Conservation (phyloP, 2,113 vertebrate species). For the Promerops cafer region DNA sequence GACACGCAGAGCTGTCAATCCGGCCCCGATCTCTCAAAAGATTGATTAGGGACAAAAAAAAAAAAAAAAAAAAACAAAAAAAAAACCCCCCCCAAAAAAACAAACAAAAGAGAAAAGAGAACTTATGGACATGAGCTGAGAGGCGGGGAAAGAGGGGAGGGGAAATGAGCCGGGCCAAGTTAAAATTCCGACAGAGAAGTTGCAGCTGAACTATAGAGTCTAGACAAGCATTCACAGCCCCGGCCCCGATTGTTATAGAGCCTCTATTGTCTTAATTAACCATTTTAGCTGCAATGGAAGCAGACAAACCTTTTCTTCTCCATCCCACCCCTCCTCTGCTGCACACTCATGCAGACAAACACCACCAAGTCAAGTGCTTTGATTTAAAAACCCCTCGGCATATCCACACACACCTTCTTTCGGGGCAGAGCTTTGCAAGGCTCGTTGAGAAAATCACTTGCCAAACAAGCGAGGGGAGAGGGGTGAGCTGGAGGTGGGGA, state of each 20-base stretch:
- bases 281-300: slow-evolving; percentile 46
- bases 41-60: slow-evolving; percentile 40
- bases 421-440: not conserved
- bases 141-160: slow-evolving; percentile 42
- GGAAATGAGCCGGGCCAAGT: slow-evolving; percentile 36
- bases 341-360: slow-evolving; percentile 38
- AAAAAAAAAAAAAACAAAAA: not conserved
- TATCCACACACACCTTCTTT: not conserved
- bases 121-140: slow-evolving; percentile 52
- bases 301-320: slow-evolving; percentile 67
- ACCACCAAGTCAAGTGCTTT: slow-evolving; percentile 50
- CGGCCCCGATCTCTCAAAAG: slow-evolving; percentile 24
- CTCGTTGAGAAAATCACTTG: slow-evolving; percentile 18
- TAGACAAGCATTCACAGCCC: slow-evolving; percentile 66
- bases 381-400: slow-evolving; percentile 1
- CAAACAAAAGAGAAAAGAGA: slow-evolving; percentile 46
- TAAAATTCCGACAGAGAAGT: slow-evolving; percentile 70
- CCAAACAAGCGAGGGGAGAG: not conserved
- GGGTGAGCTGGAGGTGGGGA: not conserved
- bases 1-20: slow-evolving; percentile 44
- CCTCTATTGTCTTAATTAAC: slow-evolving; percentile 73
- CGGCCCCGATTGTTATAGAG: slow-evolving; percentile 34
- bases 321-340: not conserved
- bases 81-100: slow-evolving; percentile 35
- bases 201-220: slow-evolving; percentile 63